Base-by-base conservation (phyloP, 1,140 invertebrate species). In the Drosophila pachea region DNA sequence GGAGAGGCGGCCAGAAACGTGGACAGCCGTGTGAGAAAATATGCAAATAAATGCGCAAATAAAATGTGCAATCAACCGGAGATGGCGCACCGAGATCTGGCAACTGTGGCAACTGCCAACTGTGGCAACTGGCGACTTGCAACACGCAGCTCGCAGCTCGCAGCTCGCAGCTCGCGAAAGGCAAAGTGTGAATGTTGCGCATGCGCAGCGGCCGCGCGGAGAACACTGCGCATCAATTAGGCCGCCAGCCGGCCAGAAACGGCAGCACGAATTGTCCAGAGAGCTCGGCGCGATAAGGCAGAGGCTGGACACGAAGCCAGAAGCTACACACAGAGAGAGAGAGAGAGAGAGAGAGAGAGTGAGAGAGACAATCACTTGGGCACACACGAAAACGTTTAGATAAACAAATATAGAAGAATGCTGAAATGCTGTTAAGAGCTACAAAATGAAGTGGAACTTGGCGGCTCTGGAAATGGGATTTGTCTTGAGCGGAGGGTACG, bases 11-110 rank as follows among this genome's bases (percentile, higher is more conserved):
- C 36, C 22, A 29, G 36, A 38, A 61, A 16, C 14, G 61, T 32
- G 58, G 32, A 33, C 48, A 62, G 78, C 69, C 74, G 79, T 86
- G 81, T 83, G 79, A 84, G 79, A 84, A 83, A 84, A 83, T 84
- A 86, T 86, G 81, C 81, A 86, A 86, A 86, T 86, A 86, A 86
- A 86, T 86, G 81, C 79, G 82, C 81, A 86, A 86, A 86, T 86
- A 86, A 86, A 86, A 86, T 86, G 81, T 81, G 81, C 81, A 86
- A 86, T 86, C 81, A 86, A 86, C 76, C 81, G 81, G 67, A 77
- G 79, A 73, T 83, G 66, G 79, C 73, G 73, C 69, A 56, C 64
- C 61, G 43, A 74, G 73, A 73, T 66, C 53, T 54, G 22, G 22
- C 22, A 22, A 22, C 22, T 22, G 22, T 22, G 22, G 22, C 22